These are phyloP conservation scores for Isurus oxyrinchus DNA, from an alignment of 2,113 vertebrate genomes.

Conservation along the genomic window DNA sequence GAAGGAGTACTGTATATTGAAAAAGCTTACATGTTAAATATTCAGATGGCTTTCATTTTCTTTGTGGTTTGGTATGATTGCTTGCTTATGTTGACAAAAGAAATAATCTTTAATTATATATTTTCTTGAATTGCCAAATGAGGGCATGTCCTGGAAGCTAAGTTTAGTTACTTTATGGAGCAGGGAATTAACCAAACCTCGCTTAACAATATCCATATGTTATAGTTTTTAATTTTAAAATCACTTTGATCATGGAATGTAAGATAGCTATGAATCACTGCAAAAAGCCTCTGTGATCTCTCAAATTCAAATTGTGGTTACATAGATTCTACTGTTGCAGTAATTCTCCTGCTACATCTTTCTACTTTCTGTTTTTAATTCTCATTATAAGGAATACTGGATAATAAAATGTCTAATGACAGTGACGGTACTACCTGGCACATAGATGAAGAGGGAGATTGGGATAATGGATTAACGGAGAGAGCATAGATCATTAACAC, in stretches of 20 bases:
- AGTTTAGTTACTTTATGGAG: not conserved
- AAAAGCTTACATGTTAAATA: not conserved
- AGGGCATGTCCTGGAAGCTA: not conserved
- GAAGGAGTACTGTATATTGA: not conserved
- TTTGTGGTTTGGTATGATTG: not conserved
- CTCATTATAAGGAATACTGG: not conserved
- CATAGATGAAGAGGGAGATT: not conserved
- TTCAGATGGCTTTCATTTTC: not conserved
- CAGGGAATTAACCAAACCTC: not conserved
- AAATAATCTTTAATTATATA: not conserved
- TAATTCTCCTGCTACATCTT: not conserved
- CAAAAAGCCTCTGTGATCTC: not conserved
- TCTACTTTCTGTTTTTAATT: not conserved
- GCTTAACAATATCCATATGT: not conserved
- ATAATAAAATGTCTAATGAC: not conserved
- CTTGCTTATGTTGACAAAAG: not conserved
- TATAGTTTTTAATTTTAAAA: not conserved
- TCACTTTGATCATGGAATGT: not conserved
- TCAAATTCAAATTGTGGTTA: slow-evolving; percentile 10
- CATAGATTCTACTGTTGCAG: not conserved
- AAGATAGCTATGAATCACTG: not conserved
- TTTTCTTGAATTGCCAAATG: not conserved
- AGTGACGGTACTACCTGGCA: not conserved
- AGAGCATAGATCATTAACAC: not conserved
- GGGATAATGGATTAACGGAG: not conserved